phyloP scores from a whole-genome alignment of 2,113 vertebrate species.

The Zapornia atra region DNA sequence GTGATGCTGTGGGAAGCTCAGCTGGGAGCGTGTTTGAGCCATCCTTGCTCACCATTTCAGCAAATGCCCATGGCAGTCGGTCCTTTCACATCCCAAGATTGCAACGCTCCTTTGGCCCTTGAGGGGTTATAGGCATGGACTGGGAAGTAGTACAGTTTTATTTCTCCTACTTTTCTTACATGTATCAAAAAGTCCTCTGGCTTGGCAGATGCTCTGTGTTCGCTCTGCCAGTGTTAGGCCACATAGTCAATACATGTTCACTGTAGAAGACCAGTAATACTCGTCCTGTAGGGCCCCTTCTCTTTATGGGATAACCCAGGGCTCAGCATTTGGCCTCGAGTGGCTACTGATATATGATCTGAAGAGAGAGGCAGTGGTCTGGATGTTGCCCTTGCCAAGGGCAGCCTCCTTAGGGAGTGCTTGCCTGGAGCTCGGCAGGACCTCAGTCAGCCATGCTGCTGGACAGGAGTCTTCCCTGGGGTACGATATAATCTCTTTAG shows the following conservation, averaged over 20 bases:
- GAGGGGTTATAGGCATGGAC: neutral
- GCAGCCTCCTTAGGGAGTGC: neutral
- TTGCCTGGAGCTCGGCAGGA: neutral
- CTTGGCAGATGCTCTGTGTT: neutral
- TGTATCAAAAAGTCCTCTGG: neutral
- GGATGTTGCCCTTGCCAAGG: neutral
- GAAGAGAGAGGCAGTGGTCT: neutral
- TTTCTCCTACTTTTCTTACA: neutral
- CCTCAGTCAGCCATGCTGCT: neutral
- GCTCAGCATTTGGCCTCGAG: neutral
- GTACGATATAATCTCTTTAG: neutral
- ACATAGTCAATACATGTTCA: neutral
- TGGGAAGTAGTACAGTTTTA: neutral
- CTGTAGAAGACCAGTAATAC: neutral
- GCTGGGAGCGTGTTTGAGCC: neutral
- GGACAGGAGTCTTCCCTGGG: neutral
- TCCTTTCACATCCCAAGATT: neutral
- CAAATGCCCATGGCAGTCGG: accelerated
- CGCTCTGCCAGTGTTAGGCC: neutral
- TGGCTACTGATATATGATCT: neutral
- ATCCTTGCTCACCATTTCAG: neutral
- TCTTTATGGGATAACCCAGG: neutral
- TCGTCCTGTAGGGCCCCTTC: neutral
- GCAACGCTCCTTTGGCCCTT: neutral
- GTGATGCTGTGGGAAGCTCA: neutral